Evolutionary conservation across 2,888 invertebrate species (phyloP), one percentile per base, ranked within the genome.

Genomic region (Cerastoderma edule): DNA sequence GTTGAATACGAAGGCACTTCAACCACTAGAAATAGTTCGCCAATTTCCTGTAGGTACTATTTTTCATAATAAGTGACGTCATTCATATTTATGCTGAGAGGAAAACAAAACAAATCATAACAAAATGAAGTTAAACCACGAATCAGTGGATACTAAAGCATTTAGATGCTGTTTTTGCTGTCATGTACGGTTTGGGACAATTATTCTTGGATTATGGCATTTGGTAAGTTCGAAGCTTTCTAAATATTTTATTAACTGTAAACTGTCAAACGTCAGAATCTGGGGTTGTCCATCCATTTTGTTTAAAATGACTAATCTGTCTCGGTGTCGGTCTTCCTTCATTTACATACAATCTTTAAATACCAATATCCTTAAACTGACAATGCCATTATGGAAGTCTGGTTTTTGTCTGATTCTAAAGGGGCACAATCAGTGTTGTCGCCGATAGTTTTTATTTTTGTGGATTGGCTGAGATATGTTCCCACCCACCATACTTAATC

Each of bases 101-200:
- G 56, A 57, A 35, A 68, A 54, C 22, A 48, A 63, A 72, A 71
- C 56, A 39, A 24, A 32, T 39, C 10, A 56, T 28, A n/a, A 30
- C 30, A 53, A 50, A 16, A 87, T 85, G 84, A 76, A 84, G 63
- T 35, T 80, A 22, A 86, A 87, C 72, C 76, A 82, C 54, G 86
- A 84, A 28, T 68, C 75, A 5, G 82, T 80, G 27, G 82, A 86
- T 67, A 78, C 79, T 13, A 85, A 83, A 30, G 80, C 86, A 28
- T 89, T 85, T 67, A 80, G 82, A 56, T 89, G 89, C 72, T 90
- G 89, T 67, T 85, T 89, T 57, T 90, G 90, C 69, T 89, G 88
- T 68, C 90, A 89, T 83, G 90, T 90, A 54, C 83, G 87, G 72
- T 84, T 88, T 24, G 90, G 90, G 33, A 88, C 89, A 5, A 76